phyloP scores from a whole-genome alignment of 1,140 invertebrate species.

The Maconellicoccus hirsutus region DNA sequence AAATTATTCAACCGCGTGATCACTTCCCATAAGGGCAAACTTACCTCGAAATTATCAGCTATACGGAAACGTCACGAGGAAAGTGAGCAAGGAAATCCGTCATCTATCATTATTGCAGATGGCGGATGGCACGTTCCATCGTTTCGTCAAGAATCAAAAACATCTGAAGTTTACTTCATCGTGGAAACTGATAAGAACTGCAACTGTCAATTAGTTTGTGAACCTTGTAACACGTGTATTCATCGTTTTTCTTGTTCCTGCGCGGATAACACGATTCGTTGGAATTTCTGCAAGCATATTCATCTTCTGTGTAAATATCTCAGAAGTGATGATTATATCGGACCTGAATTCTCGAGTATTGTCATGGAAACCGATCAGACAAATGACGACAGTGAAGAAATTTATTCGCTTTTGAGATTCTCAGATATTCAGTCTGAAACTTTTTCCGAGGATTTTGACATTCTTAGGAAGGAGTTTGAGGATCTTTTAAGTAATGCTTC shows the following conservation, averaged over 20 bases:
- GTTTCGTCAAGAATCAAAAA: no score
- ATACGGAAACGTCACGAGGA: neutral
- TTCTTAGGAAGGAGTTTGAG: no score
- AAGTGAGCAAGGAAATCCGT: no score
- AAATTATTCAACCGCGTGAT: neutral
- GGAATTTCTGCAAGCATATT: constrained; percentile 17
- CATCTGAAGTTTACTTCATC: neutral
- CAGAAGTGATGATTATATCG: no score
- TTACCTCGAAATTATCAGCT: neutral
- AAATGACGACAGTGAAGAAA: no score
- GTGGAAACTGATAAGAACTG: neutral
- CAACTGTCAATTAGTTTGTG: neutral
- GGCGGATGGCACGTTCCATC: neutral
- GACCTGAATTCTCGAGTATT: no score
- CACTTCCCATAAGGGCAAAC: neutral
- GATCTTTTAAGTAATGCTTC: no score
- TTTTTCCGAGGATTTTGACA: no score
- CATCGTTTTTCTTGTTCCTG: constrained; percentile 6
- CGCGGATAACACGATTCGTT: neutral
- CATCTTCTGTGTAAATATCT: no score
- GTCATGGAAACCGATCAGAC: no score
- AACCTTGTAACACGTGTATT: constrained; percentile 1
- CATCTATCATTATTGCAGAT: neutral
- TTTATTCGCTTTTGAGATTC: no score
- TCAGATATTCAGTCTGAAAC: no score